Percentiles rank a stretch among this genome's conserved stretches.
These are phyloP conservation scores for Clivina fossor DNA, from an alignment of 2,888 invertebrate genomes.

Conservation along the genomic window DNA sequence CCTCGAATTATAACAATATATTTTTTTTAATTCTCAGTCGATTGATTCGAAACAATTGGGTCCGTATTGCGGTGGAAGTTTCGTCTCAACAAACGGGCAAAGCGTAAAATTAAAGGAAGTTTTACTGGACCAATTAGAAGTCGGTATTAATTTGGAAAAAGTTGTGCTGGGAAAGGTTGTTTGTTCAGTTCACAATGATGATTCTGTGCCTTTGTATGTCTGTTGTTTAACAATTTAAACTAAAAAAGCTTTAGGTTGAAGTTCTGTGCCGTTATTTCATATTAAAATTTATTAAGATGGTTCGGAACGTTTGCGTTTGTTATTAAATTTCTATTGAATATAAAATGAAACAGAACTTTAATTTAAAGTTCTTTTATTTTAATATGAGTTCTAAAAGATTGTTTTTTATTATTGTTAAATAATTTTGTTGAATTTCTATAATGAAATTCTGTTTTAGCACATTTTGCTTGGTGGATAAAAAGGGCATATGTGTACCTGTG, in stretches of 20 bases:
- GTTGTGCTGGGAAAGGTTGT: conserved; percentile 78
- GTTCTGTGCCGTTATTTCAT: no score
- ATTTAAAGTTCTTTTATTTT: no score
- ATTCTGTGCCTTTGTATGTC: conserved; percentile 77
- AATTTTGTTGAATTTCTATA: not conserved
- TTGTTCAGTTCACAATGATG: conserved; percentile 75
- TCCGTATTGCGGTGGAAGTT: conserved; percentile 63
- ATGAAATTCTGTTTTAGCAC: conserved; percentile 60
- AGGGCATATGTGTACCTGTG: conserved; percentile 70
- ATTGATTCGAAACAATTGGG: conserved; percentile 71
- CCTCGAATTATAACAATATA: conserved; percentile 1
- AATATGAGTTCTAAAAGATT: conserved; percentile 1
- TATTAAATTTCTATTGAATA: no score
- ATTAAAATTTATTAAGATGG: no score
- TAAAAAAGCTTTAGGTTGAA: conserved; percentile 27
- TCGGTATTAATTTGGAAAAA: conserved; percentile 67
- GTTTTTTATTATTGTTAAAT: conserved; percentile 2
- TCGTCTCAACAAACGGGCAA: conserved; percentile 55
- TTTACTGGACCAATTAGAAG: conserved; percentile 58
- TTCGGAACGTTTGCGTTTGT: no score
- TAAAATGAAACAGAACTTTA: conserved; percentile 13
- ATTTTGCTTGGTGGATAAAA: conserved; percentile 77
- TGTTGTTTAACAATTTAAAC: conserved; percentile 27
- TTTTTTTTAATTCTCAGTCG: conserved; percentile 53
- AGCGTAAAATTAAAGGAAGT: conserved; percentile 56